Base-by-base conservation (phyloP, 2,113 vertebrate species). In the Percina caprodes region DNA sequence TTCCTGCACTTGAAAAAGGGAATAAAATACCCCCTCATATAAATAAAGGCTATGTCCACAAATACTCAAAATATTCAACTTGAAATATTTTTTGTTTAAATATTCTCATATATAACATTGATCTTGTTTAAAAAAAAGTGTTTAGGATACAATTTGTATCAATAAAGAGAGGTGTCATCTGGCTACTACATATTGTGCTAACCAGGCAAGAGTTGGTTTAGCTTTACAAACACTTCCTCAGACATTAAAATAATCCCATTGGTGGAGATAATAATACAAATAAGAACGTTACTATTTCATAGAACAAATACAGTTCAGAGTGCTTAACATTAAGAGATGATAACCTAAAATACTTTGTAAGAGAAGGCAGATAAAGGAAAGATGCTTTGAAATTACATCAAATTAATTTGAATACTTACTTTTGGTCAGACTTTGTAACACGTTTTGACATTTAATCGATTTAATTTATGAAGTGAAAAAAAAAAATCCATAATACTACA, bases 131-230 rank as follows among this genome's bases (percentile, higher is more conserved):
- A 77, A 42, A 77, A 42, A 82, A 77, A 93, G 95, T 97, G 96
- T 93, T 95, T 71, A 89, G 60, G 97, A 99, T 98, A 99, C 97
- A 99, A 99, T 99, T 99, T 99, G 97, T 97, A 99, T 99, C 97
- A 98, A 98, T 97, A 92, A 95, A 94, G 92, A 96, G 94, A 96
- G 95, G 96, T 93, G 94, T 95, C 95, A 95, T 96, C 94, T 95
- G 96, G 94, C 95, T 94, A 84, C 94, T 45, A 15, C 70, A 74
- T 69, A 6, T 55, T 33, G 51, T 67, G 26, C 35, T 46, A 60
- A 81, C 59, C 52, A 78, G 79, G 76, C n/a, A 68, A 30, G 26
- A 80, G 77, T 69, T 48, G 23, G 23, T 79, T 84, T 33, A 75
- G 77, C 23, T 67, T 74, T 9, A 76, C 61, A 75, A 77, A 84